A percentile compares a stretch with the other conserved stretches of the same genome.
phyloP scores from a whole-genome alignment of 2,888 invertebrate species.

The Andrena haemorrhoa region DNA sequence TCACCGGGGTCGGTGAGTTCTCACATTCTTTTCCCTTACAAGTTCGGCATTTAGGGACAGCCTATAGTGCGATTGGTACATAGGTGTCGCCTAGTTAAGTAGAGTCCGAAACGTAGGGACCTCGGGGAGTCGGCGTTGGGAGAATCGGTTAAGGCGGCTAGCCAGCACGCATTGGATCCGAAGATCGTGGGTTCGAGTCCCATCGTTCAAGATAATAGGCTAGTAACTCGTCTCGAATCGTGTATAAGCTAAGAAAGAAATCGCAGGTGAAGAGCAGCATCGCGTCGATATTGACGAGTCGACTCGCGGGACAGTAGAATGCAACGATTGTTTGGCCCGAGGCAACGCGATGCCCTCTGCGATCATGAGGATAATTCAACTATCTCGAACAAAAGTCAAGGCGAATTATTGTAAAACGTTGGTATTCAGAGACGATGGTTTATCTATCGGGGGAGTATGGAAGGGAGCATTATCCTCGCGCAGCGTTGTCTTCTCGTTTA shows the following conservation, averaged over 20 bases:
- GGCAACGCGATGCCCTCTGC: constrained; percentile 32
- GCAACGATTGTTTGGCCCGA: constrained; percentile 56
- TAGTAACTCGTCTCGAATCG: constrained; percentile 21
- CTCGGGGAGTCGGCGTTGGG: too few relatives aligned
- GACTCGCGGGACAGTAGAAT: constrained; percentile 49
- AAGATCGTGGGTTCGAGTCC: too few relatives aligned
- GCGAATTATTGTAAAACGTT: constrained; percentile 53
- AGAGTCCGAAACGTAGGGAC: too few relatives aligned
- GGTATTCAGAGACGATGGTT: constrained; percentile 52
- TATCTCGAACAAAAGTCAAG: constrained; percentile 61
- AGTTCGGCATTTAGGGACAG: too few relatives aligned
- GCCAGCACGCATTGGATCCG: too few relatives aligned
- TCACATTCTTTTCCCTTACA: constrained; percentile 25
- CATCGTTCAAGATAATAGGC: constrained; percentile 20
- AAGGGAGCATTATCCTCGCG: constrained; percentile 28
- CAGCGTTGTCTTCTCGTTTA: constrained; percentile 18
- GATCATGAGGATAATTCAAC: constrained; percentile 42
- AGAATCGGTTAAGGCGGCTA: too few relatives aligned
- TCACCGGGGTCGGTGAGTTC: constrained; percentile 1
- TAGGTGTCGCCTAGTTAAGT: too few relatives aligned
- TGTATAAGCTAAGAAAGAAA: constrained; percentile 38
- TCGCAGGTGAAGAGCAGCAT: constrained; percentile 19
- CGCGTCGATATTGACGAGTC: constrained; percentile 45
- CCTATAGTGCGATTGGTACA: too few relatives aligned
- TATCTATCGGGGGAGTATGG: constrained; percentile 23